phyloP scores from a whole-genome alignment of 2,113 vertebrate genomes.

The Hucho hucho region DNA sequence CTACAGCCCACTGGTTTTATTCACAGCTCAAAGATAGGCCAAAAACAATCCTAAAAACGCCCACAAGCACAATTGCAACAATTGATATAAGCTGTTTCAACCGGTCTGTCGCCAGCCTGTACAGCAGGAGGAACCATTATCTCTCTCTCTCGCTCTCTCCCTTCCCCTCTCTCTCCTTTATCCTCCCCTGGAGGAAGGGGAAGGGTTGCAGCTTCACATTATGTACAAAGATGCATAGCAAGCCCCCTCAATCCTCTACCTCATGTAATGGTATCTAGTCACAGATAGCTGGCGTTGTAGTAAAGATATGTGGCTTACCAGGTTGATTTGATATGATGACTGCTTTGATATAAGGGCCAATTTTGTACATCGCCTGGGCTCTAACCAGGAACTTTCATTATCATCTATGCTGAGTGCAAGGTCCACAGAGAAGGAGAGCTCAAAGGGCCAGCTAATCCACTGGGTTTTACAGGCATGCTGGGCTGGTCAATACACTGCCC shows the following conservation, averaged over 20 bases:
- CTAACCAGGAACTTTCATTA: constrained; percentile 64
- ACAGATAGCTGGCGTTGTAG: constrained; percentile 29
- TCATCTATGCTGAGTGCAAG: constrained; percentile 54
- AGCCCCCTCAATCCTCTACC: not conserved
- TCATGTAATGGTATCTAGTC: not conserved
- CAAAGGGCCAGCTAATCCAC: constrained; percentile 66
- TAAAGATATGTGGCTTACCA: not conserved
- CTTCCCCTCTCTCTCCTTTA: not conserved
- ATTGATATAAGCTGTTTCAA: constrained; percentile 66
- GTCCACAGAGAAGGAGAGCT: constrained; percentile 44
- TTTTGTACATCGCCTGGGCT: constrained; percentile 23
- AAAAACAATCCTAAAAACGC: constrained; percentile 68
- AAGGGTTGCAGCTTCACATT: not conserved
- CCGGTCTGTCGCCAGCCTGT: constrained; percentile 56
- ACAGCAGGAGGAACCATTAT: constrained; percentile 58
- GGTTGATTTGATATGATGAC: not conserved
- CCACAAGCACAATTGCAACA: constrained; percentile 68
- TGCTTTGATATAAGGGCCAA: not conserved
- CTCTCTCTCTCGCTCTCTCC: constrained; percentile 23
- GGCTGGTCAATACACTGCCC: constrained; percentile 63
- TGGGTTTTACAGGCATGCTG: constrained; percentile 70
- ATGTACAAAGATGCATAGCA: not conserved
- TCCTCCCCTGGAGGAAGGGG: not conserved
- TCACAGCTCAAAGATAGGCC: constrained; percentile 64
- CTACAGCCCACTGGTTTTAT: constrained; percentile 73